These are phyloP conservation scores for Eufriesea mexicana DNA, from an alignment of 1,140 invertebrate species.

Conservation along the genomic window DNA sequence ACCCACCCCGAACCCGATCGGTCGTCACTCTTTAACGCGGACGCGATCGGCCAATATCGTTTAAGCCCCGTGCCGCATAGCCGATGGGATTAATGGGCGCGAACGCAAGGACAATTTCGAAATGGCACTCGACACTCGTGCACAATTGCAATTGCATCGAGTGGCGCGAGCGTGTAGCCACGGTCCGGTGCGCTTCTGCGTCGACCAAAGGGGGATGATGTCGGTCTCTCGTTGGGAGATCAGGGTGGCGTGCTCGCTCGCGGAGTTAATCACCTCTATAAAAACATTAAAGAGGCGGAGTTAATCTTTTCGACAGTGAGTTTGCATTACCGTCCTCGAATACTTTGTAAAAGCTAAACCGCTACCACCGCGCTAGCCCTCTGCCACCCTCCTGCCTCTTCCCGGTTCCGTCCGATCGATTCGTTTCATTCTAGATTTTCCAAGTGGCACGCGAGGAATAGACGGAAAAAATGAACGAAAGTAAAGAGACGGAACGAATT, in stretches of 20 bases:
- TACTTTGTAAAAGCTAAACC: conserved; percentile 49
- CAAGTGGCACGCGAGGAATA: not conserved
- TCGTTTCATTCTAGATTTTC: conserved; percentile 4
- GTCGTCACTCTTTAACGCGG: conserved; percentile 64
- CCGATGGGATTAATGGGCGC: conserved; percentile 61
- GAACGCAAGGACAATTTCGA: conserved; percentile 66
- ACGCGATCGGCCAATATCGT: conserved; percentile 62
- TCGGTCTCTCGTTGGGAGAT: conserved; percentile 2
- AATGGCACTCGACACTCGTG: conserved; percentile 66
- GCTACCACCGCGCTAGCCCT: not conserved
- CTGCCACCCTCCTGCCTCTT: too few species aligned
- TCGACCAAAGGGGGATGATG: conserved; percentile 22
- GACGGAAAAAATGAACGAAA: not conserved
- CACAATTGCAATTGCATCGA: conserved; percentile 70
- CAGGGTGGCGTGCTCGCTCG: not conserved
- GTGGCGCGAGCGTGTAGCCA: conserved; percentile 45
- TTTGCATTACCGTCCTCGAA: conserved; percentile 37
- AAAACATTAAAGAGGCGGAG: conserved; percentile 52
- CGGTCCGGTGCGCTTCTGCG: conserved; percentile 39
- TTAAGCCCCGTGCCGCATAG: conserved; percentile 52
- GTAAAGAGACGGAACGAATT: conserved; percentile 1
- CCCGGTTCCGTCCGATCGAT: not conserved
- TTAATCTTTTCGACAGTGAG: conserved; percentile 49
- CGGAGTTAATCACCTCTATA: conserved; percentile 50
- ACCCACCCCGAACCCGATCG: conserved; percentile 10